Evolutionary conservation across 1,140 invertebrate genomes (phyloP), one percentile per base, ranked within the genome.

Genomic region (Dendroctonus ponderosae): DNA sequence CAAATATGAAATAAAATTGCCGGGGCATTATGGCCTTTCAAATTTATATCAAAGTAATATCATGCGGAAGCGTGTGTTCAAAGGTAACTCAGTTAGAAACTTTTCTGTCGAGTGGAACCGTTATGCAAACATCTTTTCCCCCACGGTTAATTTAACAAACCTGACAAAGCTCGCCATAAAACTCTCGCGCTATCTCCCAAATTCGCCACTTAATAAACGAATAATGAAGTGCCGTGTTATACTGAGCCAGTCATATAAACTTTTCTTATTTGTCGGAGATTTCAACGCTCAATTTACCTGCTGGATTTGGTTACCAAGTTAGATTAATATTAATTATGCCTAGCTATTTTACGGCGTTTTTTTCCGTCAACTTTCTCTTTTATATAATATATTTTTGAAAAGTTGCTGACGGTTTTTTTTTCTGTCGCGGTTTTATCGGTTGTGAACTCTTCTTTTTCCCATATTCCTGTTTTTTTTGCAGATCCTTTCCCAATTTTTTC

Each of bases 131-230:
- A 63, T 63, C 51, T 53, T 66, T 53, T 64, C 52, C 50, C 57
- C 62, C 56, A 53, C 64, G 56, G 56, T 59, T 59, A 66, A 66
- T 66, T 66, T 66, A 66, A 66, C 56, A 52, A 42, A 66, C 54
- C 57, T 66, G 56, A 58, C 64, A 60, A 59, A 51, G 56, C 59
- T 39, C 38, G 43, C 59, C 51, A 62, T 67, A 67, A 67, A 67
- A 67, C 52, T 62, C 52, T 42, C 46, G 43, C 53, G 50, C 43
- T 54, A 43, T 63, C 60, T 40, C 48, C 60, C 50, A 62, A 67
- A 62, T 67, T 67, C 51, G 66, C 58, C 66, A 56, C 53, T 48
- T 62, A 62, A 67, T 67, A 67, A 67, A 62, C 43, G 58, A 62
- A 67, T 67, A 67, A 67, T 67, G 60, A 67, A 62, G 59, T 67